Evolutionary conservation across 2,113 vertebrate species (phyloP).

Genomic region (Girardinichthys multiradiatus): DNA sequence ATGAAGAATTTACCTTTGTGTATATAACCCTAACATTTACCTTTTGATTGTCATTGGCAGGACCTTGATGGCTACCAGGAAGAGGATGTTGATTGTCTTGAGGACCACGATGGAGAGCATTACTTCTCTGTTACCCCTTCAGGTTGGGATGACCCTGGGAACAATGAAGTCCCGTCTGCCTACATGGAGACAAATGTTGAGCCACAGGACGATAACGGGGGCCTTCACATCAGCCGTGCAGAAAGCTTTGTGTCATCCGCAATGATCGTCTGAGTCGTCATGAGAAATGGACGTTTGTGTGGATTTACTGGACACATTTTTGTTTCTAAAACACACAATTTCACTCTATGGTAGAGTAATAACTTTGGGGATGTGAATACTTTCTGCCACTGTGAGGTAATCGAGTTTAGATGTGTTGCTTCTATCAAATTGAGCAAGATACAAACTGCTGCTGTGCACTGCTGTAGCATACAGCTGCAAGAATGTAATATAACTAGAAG

Average conservation of each 20-base stretch:
- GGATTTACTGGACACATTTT: slow-evolving; percentile 12
- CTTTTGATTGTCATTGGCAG: slow-evolving; percentile 47
- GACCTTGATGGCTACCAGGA: slow-evolving; percentile 68
- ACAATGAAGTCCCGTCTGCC: slow-evolving; percentile 60
- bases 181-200: slow-evolving; percentile 48
- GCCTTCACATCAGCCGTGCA: slow-evolving; percentile 51
- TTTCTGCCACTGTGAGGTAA: slow-evolving; percentile 15
- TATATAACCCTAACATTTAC: no score
- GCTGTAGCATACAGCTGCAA: slow-evolving; percentile 8
- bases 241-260: slow-evolving; percentile 79
- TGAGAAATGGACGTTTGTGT: background rate
- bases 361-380: slow-evolving; percentile 37
- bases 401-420: slow-evolving; percentile 10
- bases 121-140: slow-evolving; percentile 53
- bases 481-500: background rate
- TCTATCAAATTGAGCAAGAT: slow-evolving; percentile 31
- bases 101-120: background rate
- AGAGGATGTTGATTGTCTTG: slow-evolving; percentile 33
- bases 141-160: slow-evolving; percentile 67
- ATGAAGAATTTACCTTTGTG: no score
- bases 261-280: slow-evolving; percentile 73
- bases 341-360: background rate
- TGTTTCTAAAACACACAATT: background rate
- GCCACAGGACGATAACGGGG: slow-evolving; percentile 20
- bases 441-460: slow-evolving; percentile 2